A percentile compares a stretch with the other conserved stretches of the same genome.
Conservation (phyloP, 2,888 invertebrate species). For the Halictus ligatus region DNA sequence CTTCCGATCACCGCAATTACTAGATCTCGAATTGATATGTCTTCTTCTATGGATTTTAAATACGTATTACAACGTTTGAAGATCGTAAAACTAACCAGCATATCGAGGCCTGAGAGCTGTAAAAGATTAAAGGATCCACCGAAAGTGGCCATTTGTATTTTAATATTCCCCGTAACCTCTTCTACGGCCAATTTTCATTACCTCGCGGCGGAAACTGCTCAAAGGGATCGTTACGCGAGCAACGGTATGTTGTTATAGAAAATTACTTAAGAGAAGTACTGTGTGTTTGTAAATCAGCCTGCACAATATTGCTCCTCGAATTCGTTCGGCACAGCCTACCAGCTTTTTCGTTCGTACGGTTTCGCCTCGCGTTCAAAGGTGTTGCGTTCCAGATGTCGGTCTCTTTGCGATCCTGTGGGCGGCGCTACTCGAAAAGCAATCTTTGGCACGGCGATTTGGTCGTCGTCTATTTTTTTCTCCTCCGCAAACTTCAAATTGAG, state of each 20-base stretch:
- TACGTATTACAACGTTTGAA: not conserved
- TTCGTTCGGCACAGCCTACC: slow-evolving; percentile 48
- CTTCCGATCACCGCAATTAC: not conserved
- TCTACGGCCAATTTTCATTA: not conserved
- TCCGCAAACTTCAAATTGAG: slow-evolving; percentile 47
- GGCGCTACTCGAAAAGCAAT: slow-evolving; percentile 46
- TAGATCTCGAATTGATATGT: not conserved
- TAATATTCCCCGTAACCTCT: not conserved
- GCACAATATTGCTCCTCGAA: slow-evolving; percentile 24
- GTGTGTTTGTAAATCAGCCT: not conserved
- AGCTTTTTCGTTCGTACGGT: slow-evolving; percentile 26
- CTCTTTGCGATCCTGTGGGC: slow-evolving; percentile 31
- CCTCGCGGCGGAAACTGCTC: not conserved
- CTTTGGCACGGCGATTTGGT: slow-evolving; percentile 18
- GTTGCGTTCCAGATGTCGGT: slow-evolving; percentile 2
- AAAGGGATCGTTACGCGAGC: not conserved
- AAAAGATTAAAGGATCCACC: not conserved
- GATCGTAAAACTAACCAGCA: not conserved
- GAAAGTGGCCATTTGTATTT: not conserved
- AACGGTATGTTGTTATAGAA: not conserved
- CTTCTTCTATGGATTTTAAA: not conserved
- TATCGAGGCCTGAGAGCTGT: not conserved
- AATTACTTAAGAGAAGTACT: not conserved
- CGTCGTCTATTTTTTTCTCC: slow-evolving; percentile 17
- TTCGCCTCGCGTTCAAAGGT: slow-evolving; percentile 1